Percentiles rank a stretch among this genome's conserved stretches.
phyloP scores from a whole-genome alignment of 2,888 invertebrate genomes.

The Eupithecia tripunctaria region DNA sequence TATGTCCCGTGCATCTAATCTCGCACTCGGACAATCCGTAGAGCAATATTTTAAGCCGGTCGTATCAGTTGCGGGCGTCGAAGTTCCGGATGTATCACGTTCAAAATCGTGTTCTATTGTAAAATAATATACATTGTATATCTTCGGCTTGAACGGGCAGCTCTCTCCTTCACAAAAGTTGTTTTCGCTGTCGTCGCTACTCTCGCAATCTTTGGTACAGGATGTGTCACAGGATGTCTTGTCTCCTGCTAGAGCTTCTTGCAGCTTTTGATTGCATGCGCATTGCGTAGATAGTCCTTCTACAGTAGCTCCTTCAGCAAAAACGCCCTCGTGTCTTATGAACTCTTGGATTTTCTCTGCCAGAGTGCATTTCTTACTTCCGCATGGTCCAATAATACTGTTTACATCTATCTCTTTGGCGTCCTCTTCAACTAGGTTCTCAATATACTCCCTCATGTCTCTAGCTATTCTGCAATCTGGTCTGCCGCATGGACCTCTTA shows the following conservation, averaged over 20 bases:
- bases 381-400: slow-evolving; percentile 75
- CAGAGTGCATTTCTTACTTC: slow-evolving; percentile 72
- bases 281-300: slow-evolving; percentile 76
- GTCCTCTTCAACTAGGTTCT: slow-evolving; percentile 74
- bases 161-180: slow-evolving; percentile 59
- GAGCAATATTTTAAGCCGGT: slow-evolving; percentile 49
- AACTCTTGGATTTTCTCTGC: slow-evolving; percentile 73
- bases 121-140: slow-evolving; percentile 74
- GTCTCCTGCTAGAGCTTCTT: slow-evolving; percentile 56
- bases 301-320: slow-evolving; percentile 54
- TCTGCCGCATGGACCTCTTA: slow-evolving; percentile 77
- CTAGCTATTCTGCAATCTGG: slow-evolving; percentile 77
- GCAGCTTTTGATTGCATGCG: slow-evolving; percentile 71
- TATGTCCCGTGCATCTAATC: slow-evolving; percentile 51
- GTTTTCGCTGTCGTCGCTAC: slow-evolving; percentile 55
- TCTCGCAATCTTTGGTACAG: slow-evolving; percentile 65
- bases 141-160: slow-evolving; percentile 61
- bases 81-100: slow-evolving; percentile 43
- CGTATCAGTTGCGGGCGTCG: slow-evolving; percentile 39
- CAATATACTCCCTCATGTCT: slow-evolving; percentile 72
- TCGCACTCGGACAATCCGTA: slow-evolving; percentile 52
- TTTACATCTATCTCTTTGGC: slow-evolving; percentile 65
- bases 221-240: slow-evolving; percentile 58
- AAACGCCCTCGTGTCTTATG: slow-evolving; percentile 69
- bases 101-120: slow-evolving; percentile 71